Evolutionary conservation across 2,113 vertebrate genomes (phyloP), one percentile per base, ranked within the genome.

Genomic region (Pelmatolapia mariae): DNA sequence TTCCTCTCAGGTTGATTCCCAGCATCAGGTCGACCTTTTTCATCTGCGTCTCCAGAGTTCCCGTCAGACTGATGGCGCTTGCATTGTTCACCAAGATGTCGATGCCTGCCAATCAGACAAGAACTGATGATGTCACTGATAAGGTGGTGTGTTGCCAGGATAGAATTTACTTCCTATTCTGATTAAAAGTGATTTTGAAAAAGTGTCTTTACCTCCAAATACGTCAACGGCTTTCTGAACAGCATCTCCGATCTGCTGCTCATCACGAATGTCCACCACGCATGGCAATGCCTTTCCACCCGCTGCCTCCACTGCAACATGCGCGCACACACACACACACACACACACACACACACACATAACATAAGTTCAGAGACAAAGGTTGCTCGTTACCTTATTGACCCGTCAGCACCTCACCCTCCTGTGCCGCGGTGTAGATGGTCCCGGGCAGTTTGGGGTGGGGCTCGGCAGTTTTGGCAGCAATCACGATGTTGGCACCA

Each of bases 31-130:
- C 99, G 31, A 99, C 97, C 88, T 97, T 99, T 95, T 99, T 99
- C 4, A 96, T 98, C 12, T 97, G 92, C 4, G 99, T 99, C 81
- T 98, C 97, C 93, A 99, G 86, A 3, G 98, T 99, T 85, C 97
- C 98, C 2, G 98, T 99, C 94, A 99, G 95, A 86, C 93, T 98
- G 93, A 99, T 99, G 86, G 99, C 98, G 80, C 98, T 99, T 66
- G 99, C 98, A 59, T 99, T 99, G 95, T 99, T 99, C 93, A 99
- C 98, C 96, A 99, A 95, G 92, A 99, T 97, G 96, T 99, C 99
- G 5, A 96, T 95, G n/a, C 95, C 94, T 95, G 92, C 73, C 54
- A 89, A 90, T 87, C 85, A 88, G 3, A 81, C 19, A 19, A 16
- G 10, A 24, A 22, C 13, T 11, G 45, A 54, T 85, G 59, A 89